Percentiles rank a stretch among this genome's conserved stretches.
These are phyloP conservation scores for Hipparchia semele DNA, from an alignment of 2,888 invertebrate genomes.

Conservation along the genomic window DNA sequence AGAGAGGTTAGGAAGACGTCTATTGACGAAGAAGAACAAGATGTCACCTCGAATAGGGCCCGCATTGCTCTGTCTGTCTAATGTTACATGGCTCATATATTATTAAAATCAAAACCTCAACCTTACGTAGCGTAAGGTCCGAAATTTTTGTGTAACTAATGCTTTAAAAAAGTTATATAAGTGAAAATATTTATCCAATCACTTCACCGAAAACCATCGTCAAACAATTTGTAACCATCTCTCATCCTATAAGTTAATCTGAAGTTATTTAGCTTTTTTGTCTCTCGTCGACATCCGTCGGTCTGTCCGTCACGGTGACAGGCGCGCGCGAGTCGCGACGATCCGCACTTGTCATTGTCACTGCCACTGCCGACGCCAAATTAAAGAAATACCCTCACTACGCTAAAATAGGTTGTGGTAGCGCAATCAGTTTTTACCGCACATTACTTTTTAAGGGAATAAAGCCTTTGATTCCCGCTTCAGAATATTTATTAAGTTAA, in stretches of 20 bases:
- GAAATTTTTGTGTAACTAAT: too few relatives aligned
- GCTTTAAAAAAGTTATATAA: too few relatives aligned
- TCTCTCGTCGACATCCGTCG: conserved; percentile 56
- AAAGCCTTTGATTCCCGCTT: conserved; percentile 32
- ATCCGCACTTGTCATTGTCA: conserved; percentile 63
- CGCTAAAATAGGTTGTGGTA: conserved; percentile 59
- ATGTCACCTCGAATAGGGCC: too few relatives aligned
- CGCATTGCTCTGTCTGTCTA: too few relatives aligned
- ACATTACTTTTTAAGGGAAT: conserved; percentile 29
- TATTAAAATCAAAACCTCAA: too few relatives aligned
- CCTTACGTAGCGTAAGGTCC: too few relatives aligned
- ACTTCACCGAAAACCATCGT: background rate
- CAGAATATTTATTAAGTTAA: conserved; percentile 31
- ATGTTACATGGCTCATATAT: too few relatives aligned
- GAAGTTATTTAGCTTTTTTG: conserved; percentile 55
- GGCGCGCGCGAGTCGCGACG: conserved; percentile 55
- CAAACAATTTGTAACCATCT: conserved; percentile 24
- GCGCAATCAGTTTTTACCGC: conserved; percentile 40
- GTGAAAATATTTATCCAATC: conserved; percentile 1
- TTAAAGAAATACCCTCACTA: conserved; percentile 62
- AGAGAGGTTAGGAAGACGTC: too few relatives aligned
- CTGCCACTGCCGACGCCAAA: conserved; percentile 59
- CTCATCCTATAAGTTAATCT: conserved; percentile 44
- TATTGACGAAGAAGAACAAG: too few relatives aligned
- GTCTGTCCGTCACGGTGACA: conserved; percentile 63